A percentile compares a stretch with the other conserved stretches of the same genome.
Conservation (phyloP, 2,113 vertebrate species). For the Myiozetetes cayanensis region DNA sequence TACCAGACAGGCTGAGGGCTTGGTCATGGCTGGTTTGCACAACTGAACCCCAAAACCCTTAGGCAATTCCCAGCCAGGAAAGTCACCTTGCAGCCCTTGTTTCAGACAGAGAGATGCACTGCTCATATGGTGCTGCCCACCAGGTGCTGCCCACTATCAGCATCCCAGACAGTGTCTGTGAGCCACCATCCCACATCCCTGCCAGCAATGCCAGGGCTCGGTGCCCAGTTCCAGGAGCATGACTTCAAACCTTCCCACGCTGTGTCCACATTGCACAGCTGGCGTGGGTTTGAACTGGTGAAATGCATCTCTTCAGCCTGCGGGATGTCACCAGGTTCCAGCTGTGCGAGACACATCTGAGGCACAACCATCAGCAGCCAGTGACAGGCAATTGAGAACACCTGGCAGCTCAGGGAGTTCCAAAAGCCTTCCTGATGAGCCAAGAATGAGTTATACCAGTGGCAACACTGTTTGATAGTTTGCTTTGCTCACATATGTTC, state of each 20-base stretch:
- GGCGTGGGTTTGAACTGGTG: background rate
- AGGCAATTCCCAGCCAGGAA: background rate
- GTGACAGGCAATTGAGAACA: background rate
- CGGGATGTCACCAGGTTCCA: background rate
- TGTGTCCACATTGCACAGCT: background rate
- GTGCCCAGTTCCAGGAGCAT: background rate
- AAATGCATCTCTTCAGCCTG: background rate
- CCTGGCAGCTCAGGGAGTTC: background rate
- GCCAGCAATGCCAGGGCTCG: background rate
- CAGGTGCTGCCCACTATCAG: background rate
- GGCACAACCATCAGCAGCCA: background rate
- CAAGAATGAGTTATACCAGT: background rate
- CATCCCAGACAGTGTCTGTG: background rate
- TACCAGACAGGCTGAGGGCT: fast-evolving
- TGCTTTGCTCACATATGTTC: background rate
- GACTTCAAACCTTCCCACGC: background rate
- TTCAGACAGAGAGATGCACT: background rate
- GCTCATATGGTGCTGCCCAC: background rate
- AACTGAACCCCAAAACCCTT: background rate
- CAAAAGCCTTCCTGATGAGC: background rate
- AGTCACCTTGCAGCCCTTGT: background rate
- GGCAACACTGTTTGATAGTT: background rate
- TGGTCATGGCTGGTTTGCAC: fast-evolving
- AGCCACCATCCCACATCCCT: background rate
- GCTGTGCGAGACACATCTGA: background rate